A percentile compares a stretch with the other conserved stretches of the same genome.
Evolutionary conservation across 2,113 vertebrate genomes (phyloP).

Genomic region (Caranx ignobilis): DNA sequence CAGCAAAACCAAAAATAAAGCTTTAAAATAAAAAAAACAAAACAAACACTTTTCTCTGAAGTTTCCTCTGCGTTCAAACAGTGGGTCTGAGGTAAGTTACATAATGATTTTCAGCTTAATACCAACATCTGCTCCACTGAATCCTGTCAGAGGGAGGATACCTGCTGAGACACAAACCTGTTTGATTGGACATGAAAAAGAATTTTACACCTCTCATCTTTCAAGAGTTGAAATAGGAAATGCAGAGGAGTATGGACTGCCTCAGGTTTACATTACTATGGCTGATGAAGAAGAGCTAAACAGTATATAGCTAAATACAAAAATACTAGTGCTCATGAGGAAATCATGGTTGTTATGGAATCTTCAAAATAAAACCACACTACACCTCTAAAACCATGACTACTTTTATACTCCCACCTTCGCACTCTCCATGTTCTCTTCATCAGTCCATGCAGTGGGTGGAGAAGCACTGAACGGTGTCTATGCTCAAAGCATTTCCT

Average conservation of each 20-base stretch:
- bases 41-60: background rate
- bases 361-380: conserved; percentile 21
- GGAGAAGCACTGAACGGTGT: conserved; percentile 32
- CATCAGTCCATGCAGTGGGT: conserved; percentile 32
- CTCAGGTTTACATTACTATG: background rate
- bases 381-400: conserved; percentile 1
- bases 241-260: background rate
- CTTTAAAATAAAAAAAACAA: background rate
- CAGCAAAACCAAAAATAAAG: too few relatives aligned
- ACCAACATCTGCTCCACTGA: background rate
- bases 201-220: conserved; percentile 23
- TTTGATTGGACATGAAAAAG: conserved; percentile 29
- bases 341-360: background rate
- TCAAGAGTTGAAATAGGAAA: background rate
- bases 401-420: conserved; percentile 45
- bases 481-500: conserved; percentile 33
- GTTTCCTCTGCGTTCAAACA: background rate
- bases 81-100: background rate
- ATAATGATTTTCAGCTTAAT: conserved; percentile 12
- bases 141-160: background rate
- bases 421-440: background rate
- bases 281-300: background rate
- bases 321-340: background rate
- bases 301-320: background rate
- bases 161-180: conserved; percentile 15